Evolutionary conservation across 2,888 invertebrate genomes (phyloP).

Genomic region (Pyrgus malvae): DNA sequence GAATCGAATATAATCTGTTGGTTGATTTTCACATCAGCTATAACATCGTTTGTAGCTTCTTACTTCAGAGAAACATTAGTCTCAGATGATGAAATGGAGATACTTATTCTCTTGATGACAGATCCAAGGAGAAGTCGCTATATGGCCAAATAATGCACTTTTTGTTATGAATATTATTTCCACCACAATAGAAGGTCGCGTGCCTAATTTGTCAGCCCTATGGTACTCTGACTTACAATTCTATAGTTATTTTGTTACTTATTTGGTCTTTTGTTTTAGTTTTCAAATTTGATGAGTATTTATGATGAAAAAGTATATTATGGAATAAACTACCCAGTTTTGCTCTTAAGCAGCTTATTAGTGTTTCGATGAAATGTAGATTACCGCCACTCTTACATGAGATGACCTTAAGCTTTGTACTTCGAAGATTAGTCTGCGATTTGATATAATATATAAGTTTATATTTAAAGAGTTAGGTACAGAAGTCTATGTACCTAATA

Average conservation of each 20-base stretch:
- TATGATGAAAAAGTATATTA: no score
- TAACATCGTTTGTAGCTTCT: neutral
- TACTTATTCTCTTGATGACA: slow-evolving; percentile 6
- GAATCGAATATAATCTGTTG: neutral
- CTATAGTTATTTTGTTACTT: neutral
- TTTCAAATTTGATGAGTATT: no score
- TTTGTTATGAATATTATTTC: slow-evolving; percentile 18
- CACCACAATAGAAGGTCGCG: neutral
- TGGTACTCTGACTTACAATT: neutral
- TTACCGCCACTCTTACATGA: no score
- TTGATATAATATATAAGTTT: no score
- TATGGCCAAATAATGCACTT: slow-evolving; percentile 4
- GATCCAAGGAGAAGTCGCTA: slow-evolving; percentile 7
- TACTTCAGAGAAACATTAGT: neutral
- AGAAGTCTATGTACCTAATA: no score
- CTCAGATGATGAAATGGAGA: slow-evolving; percentile 11
- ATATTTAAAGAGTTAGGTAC: no score
- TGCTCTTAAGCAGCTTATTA: no score
- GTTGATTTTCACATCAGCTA: neutral
- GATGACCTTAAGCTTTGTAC: no score
- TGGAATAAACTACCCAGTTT: no score
- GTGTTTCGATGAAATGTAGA: no score
- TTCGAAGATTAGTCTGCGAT: no score
- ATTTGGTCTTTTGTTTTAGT: neutral
- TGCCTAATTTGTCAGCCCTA: neutral